These are phyloP conservation scores for Drosophila niveifrons DNA, from an alignment of 2,888 invertebrate genomes.

Conservation along the genomic window DNA sequence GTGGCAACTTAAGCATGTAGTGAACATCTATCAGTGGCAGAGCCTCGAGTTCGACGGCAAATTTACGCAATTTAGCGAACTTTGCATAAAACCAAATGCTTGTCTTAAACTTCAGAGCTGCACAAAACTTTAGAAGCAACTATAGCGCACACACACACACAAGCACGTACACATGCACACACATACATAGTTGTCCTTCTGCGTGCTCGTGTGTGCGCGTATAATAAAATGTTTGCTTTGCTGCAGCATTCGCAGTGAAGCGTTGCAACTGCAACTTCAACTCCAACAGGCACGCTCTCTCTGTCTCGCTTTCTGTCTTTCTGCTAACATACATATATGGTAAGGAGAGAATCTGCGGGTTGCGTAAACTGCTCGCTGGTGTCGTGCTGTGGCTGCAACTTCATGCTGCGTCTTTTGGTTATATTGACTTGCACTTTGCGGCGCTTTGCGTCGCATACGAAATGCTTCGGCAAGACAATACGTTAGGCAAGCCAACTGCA, in stretches of 20 bases:
- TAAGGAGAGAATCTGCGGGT: constrained; percentile 31
- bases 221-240: constrained; percentile 48
- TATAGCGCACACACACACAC: too few species aligned
- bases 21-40: constrained; percentile 37
- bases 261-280: constrained; percentile 39
- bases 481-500: constrained; percentile 19
- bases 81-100: constrained; percentile 67
- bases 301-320: too few species aligned
- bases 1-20: constrained; percentile 40
- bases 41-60: constrained; percentile 53
- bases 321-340: too few species aligned
- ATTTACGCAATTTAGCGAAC: constrained; percentile 60
- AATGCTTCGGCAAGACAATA: constrained; percentile 64
- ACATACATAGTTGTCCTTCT: constrained; percentile 24
- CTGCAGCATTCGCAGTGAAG: constrained; percentile 33
- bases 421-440: constrained; percentile 77
- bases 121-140: constrained; percentile 20
- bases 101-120: constrained; percentile 39
- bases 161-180: not conserved
- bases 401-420: constrained; percentile 28
- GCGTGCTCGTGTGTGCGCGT: constrained; percentile 9
- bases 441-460: constrained; percentile 63
- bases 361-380: constrained; percentile 39
- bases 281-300: constrained; percentile 40
- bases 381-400: constrained; percentile 31